Base-by-base conservation (phyloP, 2,797 vertebrate species). In the Synaphobranchus kaupii region DNA sequence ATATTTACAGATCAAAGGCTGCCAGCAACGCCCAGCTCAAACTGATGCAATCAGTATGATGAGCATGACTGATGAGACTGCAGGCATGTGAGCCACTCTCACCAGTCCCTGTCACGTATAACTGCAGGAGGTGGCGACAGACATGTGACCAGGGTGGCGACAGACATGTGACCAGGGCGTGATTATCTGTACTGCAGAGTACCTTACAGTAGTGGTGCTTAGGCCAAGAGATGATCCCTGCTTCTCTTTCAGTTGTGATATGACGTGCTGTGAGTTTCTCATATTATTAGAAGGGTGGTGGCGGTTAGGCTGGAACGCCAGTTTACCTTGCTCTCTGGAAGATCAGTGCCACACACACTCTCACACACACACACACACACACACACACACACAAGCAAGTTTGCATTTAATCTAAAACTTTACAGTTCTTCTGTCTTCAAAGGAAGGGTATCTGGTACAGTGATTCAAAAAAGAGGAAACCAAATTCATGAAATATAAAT, bases 1-100 rank as follows among this genome's bases (percentile, higher is more conserved):
- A 96, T 96, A 95, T 95, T 95, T 95, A 95, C 96, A 96, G 95
- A 96, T 94, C 82, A 90, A 50, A 87, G 94, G 89, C 91, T 94
- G 92, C 92, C 89, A 88, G 90, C 90, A 91, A 94, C 92, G 89
- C 90, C 93, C 93, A 52, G 60, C 81, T 92, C 93, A 94, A 93
- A 95, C 91, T 91, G 94, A 94, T 94, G 91, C 92, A 92, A 10
- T 66, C 58, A 63, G 22, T 63, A 28, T 58, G 56, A 95, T 93
- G 93, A 93, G 91, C 90, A 73, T 91, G 93, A 93, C 92, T 90
- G 91, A 94, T 58, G 31, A 44, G 85, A 34, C 85, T 47, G 85
- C 28, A 52, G 50, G 82, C 89, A 90, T 84, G 83, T 85, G 71
- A 89, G 88, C 86, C 60, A 90, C 90, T 91, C 92, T 83, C 87